These are phyloP conservation scores for Pterois miles DNA, from an alignment of 2,797 vertebrate genomes.

Conservation along the genomic window DNA sequence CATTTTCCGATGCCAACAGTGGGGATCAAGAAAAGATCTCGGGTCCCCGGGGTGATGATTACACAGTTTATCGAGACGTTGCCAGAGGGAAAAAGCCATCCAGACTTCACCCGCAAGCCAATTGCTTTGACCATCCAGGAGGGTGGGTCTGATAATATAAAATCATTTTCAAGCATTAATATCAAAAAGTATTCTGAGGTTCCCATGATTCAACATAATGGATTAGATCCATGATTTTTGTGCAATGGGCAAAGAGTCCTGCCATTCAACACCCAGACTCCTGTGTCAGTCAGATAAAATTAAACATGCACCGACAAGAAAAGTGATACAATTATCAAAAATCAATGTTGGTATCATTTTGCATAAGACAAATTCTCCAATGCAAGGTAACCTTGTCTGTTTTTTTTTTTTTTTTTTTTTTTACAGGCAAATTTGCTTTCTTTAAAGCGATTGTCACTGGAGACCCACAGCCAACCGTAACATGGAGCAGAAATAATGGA, in stretches of 20 bases:
- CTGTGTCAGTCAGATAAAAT: slow-evolving; percentile 3
- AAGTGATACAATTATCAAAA: neutral
- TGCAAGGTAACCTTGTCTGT: neutral
- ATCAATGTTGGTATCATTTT: neutral
- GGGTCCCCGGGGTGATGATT: slow-evolving; percentile 85
- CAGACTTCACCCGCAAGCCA: slow-evolving; percentile 89
- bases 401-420: neutral
- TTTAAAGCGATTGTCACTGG: slow-evolving; percentile 88
- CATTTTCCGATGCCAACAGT: slow-evolving; percentile 58
- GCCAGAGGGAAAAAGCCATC: slow-evolving; percentile 84
- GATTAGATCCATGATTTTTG: slow-evolving; percentile 18
- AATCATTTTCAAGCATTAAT: slow-evolving; percentile 2
- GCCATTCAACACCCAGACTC: neutral
- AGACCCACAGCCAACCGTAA: slow-evolving; percentile 82
- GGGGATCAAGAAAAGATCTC: slow-evolving; percentile 82
- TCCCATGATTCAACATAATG: slow-evolving; percentile 28
- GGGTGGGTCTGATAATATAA: slow-evolving; percentile 65
- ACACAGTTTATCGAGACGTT: slow-evolving; percentile 85
- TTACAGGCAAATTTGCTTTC: slow-evolving; percentile 87
- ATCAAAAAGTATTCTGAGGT: slow-evolving; percentile 3
- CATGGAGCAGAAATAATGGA: slow-evolving; percentile 81
- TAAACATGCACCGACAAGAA: neutral
- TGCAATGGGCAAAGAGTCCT: slow-evolving; percentile 1
- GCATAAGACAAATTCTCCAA: neutral
- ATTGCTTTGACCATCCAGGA: slow-evolving; percentile 88